Percentiles rank a stretch among this genome's conserved stretches.
These are phyloP conservation scores for Pyralis farinalis DNA, from an alignment of 2,888 invertebrate genomes.

Conservation along the genomic window DNA sequence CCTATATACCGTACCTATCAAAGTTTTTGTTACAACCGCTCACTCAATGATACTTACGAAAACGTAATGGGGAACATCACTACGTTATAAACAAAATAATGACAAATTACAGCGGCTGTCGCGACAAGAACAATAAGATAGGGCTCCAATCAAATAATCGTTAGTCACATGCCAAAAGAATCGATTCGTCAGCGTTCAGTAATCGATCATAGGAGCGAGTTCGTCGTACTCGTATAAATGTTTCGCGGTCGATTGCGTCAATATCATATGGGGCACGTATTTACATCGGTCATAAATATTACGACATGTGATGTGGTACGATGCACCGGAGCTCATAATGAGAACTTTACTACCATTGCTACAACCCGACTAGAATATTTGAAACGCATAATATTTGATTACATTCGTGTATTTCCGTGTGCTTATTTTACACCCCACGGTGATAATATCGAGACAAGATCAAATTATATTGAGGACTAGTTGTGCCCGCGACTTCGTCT, in stretches of 20 bases:
- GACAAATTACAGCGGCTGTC: conserved; percentile 7
- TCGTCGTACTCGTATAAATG: conserved; percentile 55
- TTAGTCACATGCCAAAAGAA: conserved; percentile 36
- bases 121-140: conserved; percentile 29
- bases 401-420: no score
- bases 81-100: conserved; percentile 4
- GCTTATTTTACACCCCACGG: no score
- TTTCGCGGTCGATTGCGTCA: conserved; percentile 44
- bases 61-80: background rate
- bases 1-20: no score
- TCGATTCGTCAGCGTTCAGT: conserved; percentile 44
- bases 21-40: no score
- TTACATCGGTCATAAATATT: conserved; percentile 9
- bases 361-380: no score
- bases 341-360: no score
- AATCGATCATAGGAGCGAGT: conserved; percentile 56
- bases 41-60: no score
- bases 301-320: conserved; percentile 4
- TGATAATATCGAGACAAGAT: no score
- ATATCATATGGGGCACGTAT: conserved; percentile 11
- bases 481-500: no score
- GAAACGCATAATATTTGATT: no score
- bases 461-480: no score
- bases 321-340: background rate
- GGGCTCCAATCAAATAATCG: conserved; percentile 38